These are phyloP conservation scores for Tursiops truncatus DNA, from an alignment of 2,113 vertebrate species.

Conservation along the genomic window DNA sequence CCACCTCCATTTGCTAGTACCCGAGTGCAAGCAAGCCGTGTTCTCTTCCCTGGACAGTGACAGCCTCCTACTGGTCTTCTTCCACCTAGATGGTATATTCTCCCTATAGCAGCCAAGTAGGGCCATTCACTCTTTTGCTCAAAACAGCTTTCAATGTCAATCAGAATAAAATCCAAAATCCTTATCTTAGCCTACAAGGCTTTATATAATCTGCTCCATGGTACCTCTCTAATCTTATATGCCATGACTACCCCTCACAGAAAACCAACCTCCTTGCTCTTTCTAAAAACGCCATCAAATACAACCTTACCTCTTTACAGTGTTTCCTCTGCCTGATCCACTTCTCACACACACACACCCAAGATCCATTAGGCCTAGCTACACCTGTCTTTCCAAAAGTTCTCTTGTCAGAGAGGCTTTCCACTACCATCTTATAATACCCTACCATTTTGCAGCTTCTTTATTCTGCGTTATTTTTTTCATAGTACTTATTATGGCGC, in stretches of 20 bases:
- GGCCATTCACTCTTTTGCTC: neutral
- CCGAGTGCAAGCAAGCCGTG: neutral
- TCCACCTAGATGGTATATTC: neutral
- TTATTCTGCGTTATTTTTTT: neutral
- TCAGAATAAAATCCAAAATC: neutral
- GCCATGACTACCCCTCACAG: neutral
- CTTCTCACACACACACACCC: neutral
- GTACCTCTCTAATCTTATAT: neutral
- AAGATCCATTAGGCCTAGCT: neutral
- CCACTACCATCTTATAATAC: neutral
- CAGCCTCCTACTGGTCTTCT: neutral
- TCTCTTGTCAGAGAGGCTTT: neutral
- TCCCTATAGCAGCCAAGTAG: neutral
- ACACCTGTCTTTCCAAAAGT: neutral
- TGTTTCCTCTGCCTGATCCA: neutral
- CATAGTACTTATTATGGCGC: neutral
- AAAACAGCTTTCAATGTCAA: neutral
- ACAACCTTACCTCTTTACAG: neutral
- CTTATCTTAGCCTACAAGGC: neutral
- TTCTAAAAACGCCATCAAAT: neutral
- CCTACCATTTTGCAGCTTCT: neutral
- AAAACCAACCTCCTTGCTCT: neutral
- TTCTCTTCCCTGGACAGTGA: neutral
- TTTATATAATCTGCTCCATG: neutral
- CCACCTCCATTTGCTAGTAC: neutral